phyloP scores from a whole-genome alignment of 1,140 invertebrate species.

The Trinorchestia longiramus region DNA sequence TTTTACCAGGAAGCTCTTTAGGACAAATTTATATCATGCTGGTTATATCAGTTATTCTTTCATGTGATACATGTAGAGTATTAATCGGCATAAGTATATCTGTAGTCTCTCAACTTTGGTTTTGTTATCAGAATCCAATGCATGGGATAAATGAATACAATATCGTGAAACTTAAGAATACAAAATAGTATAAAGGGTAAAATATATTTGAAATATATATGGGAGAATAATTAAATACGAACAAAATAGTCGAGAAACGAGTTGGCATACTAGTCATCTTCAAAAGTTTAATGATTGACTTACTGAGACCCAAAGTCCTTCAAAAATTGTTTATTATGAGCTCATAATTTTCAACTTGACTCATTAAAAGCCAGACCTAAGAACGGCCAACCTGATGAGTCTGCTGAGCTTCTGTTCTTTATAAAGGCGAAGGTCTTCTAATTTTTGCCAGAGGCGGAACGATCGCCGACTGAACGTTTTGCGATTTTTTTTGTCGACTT shows the following conservation, averaged over 20 bases:
- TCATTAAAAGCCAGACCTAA: neutral
- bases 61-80: neutral
- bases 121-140: neutral
- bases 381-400: neutral
- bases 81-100: neutral
- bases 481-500: neutral
- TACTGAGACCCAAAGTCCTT: neutral
- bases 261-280: neutral
- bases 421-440: neutral
- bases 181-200: too few relatives aligned
- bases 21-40: neutral
- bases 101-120: neutral
- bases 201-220: too few relatives aligned
- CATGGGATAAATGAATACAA: too few relatives aligned
- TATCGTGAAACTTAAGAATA: too few relatives aligned
- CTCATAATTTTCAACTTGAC: neutral
- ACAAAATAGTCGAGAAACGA: neutral
- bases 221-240: too few relatives aligned
- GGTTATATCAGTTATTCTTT: neutral
- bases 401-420: neutral
- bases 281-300: neutral
- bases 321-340: neutral
- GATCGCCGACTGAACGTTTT: neutral
- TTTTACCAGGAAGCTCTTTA: neutral
- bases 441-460: neutral